phyloP scores from a whole-genome alignment of 2,113 vertebrate species.

The Aldabrachelys gigantea region DNA sequence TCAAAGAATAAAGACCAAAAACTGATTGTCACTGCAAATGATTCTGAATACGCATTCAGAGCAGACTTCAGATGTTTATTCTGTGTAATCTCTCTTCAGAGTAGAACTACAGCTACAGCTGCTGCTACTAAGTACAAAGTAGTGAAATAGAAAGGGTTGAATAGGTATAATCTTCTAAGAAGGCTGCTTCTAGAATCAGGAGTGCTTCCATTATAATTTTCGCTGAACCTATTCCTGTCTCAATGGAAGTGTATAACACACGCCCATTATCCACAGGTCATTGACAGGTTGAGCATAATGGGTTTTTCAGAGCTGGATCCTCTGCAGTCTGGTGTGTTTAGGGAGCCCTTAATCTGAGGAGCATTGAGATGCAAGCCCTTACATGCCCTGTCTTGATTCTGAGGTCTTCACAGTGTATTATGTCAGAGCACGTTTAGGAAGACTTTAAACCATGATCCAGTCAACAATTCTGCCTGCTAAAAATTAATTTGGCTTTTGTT shows the following conservation, averaged over 20 bases:
- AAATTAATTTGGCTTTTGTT: background rate
- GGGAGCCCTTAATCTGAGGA: background rate
- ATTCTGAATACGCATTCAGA: background rate
- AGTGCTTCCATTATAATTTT: background rate
- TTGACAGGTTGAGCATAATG: background rate
- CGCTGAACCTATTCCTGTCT: background rate
- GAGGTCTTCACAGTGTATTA: background rate
- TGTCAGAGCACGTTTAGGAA: background rate
- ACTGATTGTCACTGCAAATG: background rate
- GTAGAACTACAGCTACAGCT: background rate
- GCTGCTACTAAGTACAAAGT: background rate
- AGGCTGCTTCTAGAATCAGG: background rate
- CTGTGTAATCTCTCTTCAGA: background rate
- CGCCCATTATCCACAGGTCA: background rate
- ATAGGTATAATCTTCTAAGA: fast-evolving
- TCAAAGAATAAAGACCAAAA: background rate
- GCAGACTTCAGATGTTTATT: background rate
- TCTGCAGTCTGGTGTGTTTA: fast-evolving
- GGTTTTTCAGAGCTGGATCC: fast-evolving
- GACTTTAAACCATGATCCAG: background rate
- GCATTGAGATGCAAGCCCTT: background rate
- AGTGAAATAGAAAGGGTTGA: background rate
- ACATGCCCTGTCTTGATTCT: background rate
- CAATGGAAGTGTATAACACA: background rate
- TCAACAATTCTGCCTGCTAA: background rate